Evolutionary conservation across 2,113 vertebrate species (phyloP).

Genomic region (Rhea americana): DNA sequence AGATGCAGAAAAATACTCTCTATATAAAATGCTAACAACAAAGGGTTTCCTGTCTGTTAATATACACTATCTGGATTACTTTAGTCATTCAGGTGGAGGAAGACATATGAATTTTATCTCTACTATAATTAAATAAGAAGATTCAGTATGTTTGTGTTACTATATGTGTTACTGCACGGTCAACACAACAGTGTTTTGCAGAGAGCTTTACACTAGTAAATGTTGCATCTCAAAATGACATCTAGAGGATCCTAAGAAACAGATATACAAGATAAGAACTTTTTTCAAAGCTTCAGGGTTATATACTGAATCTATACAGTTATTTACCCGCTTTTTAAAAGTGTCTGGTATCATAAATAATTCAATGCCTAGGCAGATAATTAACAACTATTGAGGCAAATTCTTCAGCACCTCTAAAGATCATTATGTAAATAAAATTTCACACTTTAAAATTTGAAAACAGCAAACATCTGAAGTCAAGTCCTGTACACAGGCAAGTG

Average conservation of each 20-base stretch:
- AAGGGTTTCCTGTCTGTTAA: background rate
- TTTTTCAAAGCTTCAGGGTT: background rate
- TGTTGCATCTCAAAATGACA: background rate
- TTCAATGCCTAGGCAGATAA: background rate
- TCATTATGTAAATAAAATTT: background rate
- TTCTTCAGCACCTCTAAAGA: background rate
- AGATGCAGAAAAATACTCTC: background rate
- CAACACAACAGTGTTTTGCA: background rate
- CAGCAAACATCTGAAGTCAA: background rate
- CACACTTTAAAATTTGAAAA: background rate
- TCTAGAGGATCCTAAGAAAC: background rate
- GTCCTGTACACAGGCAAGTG: background rate
- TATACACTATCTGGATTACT: background rate
- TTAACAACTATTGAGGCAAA: background rate
- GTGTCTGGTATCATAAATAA: fast-evolving
- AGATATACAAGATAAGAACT: background rate
- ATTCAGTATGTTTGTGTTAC: background rate
- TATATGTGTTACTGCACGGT: background rate
- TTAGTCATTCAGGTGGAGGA: background rate
- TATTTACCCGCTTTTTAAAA: background rate
- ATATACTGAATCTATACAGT: background rate
- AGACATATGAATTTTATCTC: background rate
- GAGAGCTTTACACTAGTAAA: background rate
- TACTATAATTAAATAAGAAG: background rate
- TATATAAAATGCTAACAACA: background rate